Evolutionary conservation across 2,797 vertebrate genomes (phyloP), one percentile per base, ranked within the genome.

Genomic region (Sibirionetta formosa): DNA sequence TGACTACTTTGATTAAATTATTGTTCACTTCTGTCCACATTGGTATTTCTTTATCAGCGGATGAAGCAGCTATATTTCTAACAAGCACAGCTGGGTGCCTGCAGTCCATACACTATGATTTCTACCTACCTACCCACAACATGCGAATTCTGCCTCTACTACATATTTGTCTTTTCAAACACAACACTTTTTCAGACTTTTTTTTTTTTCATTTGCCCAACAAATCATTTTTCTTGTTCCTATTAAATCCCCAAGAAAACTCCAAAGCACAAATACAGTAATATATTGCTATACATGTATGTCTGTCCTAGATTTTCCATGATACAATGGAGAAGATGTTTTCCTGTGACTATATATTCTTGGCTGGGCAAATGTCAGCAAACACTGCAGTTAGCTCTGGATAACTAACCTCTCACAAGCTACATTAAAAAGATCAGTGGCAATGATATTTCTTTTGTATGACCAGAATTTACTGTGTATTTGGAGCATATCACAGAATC

Each of bases 21-120:
- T 9, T 29, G 4, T 22, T 64, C 4, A 5, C 3, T 66, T 66
- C 66, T 31, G 12, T 7, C 3, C 0, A 0, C 13, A 38, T 78
- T 70, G 36, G 4, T 6, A n/a, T 63, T 68, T 68, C 15, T 82
- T 4, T 36, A 35, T 50, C 31, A 24, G 31, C 63, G 7, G 1
- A 36, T 7, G 22, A 33, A 22, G 38, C 2, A 66, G 5, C 7
- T 56, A 5, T 36, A 19, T 51, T 76, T 76, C 27, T 35, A 57
- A 9, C 1, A 26, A 40, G 14, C 14, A 4, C 4, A 7, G 20
- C 20, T 66, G 53, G 11, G 20, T 66, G 7, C 13, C 0, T 8
- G 56, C 36, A 31, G 18, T n/a, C 40, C 31, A 13, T 33, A 17
- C 20, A n/a, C 5, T 26, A 3, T 24, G 31, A 17, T 31, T 8